These are phyloP conservation scores for Poecilia wingei DNA, from an alignment of 2,797 vertebrate species.

Conservation along the genomic window DNA sequence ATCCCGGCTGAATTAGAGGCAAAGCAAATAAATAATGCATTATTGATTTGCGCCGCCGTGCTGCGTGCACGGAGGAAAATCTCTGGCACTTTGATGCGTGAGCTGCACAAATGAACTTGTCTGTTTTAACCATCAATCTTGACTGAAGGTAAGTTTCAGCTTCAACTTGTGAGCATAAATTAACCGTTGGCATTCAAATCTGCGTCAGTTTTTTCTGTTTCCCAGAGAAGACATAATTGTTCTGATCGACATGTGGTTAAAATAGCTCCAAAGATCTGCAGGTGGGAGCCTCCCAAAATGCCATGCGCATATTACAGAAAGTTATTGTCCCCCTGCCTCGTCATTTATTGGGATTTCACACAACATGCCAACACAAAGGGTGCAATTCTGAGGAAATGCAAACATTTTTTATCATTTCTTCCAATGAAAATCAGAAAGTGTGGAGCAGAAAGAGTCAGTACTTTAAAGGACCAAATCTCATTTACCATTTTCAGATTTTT, in stretches of 20 bases:
- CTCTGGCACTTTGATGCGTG: conserved; percentile 12
- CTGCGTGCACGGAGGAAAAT: conserved; percentile 23
- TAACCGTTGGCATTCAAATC: background rate
- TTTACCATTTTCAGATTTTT: background rate
- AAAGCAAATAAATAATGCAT: conserved; percentile 63
- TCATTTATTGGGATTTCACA: background rate
- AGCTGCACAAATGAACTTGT: conserved; percentile 17
- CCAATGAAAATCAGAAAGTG: background rate
- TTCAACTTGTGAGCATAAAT: background rate
- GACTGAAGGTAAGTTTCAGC: background rate
- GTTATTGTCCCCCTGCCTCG: too few species aligned
- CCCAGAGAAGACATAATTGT: conserved; percentile 4
- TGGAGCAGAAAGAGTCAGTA: background rate
- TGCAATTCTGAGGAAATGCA: background rate
- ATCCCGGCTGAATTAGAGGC: conserved; percentile 51
- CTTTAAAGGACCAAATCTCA: background rate
- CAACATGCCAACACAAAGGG: background rate
- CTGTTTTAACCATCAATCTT: background rate
- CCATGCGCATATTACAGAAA: conserved; percentile 29
- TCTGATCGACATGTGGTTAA: background rate
- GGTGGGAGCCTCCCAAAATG: conserved; percentile 31
- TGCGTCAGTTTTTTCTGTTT: background rate
- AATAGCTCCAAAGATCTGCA: conserved; percentile 9
- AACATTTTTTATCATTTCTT: background rate
- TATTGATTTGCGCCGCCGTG: conserved; percentile 52